phyloP scores from a whole-genome alignment of 2,888 invertebrate genomes.

The Eledone cirrhosa region DNA sequence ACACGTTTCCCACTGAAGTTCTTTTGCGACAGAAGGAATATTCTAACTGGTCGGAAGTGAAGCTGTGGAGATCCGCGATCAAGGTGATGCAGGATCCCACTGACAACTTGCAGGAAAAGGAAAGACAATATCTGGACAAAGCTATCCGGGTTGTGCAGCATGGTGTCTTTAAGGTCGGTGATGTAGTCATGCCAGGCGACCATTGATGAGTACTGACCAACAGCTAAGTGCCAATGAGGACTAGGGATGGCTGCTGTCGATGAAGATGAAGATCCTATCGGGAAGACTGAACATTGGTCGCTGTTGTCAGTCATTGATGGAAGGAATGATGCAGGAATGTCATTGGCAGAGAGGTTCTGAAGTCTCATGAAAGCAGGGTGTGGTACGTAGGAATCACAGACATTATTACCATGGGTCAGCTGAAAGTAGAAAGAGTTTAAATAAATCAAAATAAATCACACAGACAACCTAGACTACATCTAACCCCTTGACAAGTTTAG shows the following conservation, averaged over 20 bases:
- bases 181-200: slow-evolving; percentile 19
- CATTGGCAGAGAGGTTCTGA: slow-evolving; percentile 34
- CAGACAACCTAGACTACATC: too few species aligned
- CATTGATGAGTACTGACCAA: slow-evolving; percentile 19
- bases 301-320: slow-evolving; percentile 33
- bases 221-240: slow-evolving; percentile 13
- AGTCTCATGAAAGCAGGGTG: slow-evolving; percentile 29
- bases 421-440: background rate
- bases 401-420: slow-evolving; percentile 25
- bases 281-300: slow-evolving; percentile 3
- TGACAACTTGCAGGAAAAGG: slow-evolving; percentile 27
- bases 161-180: slow-evolving; percentile 26
- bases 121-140: slow-evolving; percentile 27
- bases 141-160: slow-evolving; percentile 26
- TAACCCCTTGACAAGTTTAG: too few species aligned
- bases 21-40: slow-evolving; percentile 25
- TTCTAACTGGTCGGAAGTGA: slow-evolving; percentile 8
- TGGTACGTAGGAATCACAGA: slow-evolving; percentile 17
- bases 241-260: background rate
- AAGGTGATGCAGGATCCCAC: slow-evolving; percentile 17
- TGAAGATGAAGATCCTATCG: background rate
- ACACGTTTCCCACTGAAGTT: slow-evolving; percentile 25
- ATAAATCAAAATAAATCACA: too few species aligned
- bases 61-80: slow-evolving; percentile 19
- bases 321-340: slow-evolving; percentile 54